Conservation (phyloP, 2,113 vertebrate species). For the Hippocampus guttulatus region DNA sequence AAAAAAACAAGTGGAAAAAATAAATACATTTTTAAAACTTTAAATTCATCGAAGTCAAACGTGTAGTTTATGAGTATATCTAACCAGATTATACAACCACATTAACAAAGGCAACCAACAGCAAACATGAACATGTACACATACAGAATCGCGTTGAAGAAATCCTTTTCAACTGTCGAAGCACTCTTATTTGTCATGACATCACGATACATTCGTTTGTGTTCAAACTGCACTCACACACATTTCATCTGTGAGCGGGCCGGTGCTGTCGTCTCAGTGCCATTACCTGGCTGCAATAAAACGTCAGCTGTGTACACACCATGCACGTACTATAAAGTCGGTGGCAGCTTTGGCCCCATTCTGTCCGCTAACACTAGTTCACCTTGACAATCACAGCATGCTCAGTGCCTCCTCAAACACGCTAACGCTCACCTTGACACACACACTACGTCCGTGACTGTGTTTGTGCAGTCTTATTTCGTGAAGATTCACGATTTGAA, state of each 20-base stretch:
- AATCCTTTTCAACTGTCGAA: background rate
- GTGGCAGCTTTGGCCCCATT: slow-evolving; percentile 45
- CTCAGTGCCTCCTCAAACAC: slow-evolving; percentile 30
- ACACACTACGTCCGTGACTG: background rate
- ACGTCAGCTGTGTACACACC: slow-evolving; percentile 12
- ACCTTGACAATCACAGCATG: slow-evolving; percentile 57
- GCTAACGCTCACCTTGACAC: slow-evolving; percentile 23
- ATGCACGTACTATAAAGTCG: slow-evolving; percentile 15
- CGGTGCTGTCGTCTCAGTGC: slow-evolving; percentile 10
- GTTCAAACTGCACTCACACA: background rate
- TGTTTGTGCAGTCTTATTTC: background rate
- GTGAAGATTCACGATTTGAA: background rate
- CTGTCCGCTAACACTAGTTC: slow-evolving; percentile 51
- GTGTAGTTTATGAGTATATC: background rate
- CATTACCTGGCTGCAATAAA: slow-evolving; percentile 20
- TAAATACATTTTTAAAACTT: too few species aligned
- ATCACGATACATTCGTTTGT: background rate
- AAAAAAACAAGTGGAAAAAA: too few species aligned
- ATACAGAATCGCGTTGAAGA: background rate
- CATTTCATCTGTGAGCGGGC: slow-evolving; percentile 2
- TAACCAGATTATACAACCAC: background rate
- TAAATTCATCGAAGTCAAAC: too few species aligned
- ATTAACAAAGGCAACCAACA: background rate
- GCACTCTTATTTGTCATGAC: background rate
- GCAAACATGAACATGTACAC: background rate